Base-by-base conservation (phyloP, 2,888 invertebrate species). In the Tigriopus californicus region DNA sequence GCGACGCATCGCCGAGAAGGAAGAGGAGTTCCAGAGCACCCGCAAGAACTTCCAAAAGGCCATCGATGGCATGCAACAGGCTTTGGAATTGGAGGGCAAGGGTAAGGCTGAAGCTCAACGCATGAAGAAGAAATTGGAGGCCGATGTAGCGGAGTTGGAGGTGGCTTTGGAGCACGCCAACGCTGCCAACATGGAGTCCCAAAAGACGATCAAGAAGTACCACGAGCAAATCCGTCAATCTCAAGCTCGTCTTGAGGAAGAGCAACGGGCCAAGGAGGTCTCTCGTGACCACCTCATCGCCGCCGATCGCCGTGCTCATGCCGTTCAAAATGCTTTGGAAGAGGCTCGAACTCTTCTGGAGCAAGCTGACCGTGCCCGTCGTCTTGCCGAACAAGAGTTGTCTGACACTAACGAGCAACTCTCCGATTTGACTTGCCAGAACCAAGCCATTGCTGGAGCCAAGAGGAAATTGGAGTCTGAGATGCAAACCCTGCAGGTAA, bases 381-480 rank as follows among this genome's bases (percentile, higher is more conserved):
- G 95, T 74, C 90, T 91, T 75, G 94, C 94, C 68, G 97, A 98
- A 77, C 87, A 89, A 72, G 97, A 98, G 76, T 79, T 94, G 71
- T 84, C 88, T 67, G 98, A 99, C 75, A 89, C 95, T 69, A 91
- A 92, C 75, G 98, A 98, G 75, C 90, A 94, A 74, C 82, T 94
- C 73, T 95, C 94, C 76, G 98, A 98, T 75, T 68, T 76, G 18
- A 68, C 72, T 60, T 74, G 90, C 67, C 89, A 92, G 74, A 88
- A 85, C 74, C 85, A 88, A 64, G 91, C 94, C 68, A 81, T 95
- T 70, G 85, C 88, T 64, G 90, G 90, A 68, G 88, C 92, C 78
- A 98, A 97, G 88, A 89, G 97, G 82, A 98, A 98, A 81, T 80
- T 98, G 74, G 97, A 98, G 74, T 85, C 89, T 70, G 97, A 98